Percentiles rank a stretch among this genome's conserved stretches.
These are phyloP conservation scores for Enteromius treurensis DNA, from an alignment of 2,797 vertebrate genomes.

Conservation along the genomic window DNA sequence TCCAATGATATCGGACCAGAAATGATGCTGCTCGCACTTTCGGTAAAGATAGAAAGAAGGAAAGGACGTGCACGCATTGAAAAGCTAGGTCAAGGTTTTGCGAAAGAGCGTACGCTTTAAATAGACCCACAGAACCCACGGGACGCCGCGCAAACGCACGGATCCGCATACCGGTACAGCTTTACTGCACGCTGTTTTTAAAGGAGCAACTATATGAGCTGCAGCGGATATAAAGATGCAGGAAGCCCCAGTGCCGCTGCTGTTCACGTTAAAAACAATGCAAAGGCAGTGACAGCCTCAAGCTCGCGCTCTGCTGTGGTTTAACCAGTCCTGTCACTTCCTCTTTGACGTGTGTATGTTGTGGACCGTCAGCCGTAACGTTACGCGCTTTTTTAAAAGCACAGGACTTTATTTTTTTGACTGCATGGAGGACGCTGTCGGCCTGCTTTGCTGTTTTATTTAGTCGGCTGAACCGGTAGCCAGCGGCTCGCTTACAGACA, in stretches of 20 bases:
- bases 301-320: conserved; percentile 9
- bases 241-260: neutral
- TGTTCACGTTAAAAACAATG: neutral
- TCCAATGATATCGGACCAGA: conserved; percentile 30
- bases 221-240: conserved; percentile 14
- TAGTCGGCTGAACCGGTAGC: conserved; percentile 26
- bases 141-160: neutral
- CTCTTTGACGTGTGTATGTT: conserved; percentile 19
- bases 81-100: conserved; percentile 41
- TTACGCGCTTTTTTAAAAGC: neutral
- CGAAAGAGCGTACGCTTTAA: conserved; percentile 9
- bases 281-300: conserved; percentile 7
- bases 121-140: conserved; percentile 1
- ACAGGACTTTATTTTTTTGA: neutral
- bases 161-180: conserved; percentile 28
- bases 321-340: conserved; percentile 37
- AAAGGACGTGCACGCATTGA: conserved; percentile 2
- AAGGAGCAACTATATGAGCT: neutral
- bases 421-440: neutral
- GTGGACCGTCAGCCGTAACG: neutral
- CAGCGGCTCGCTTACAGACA: neutral
- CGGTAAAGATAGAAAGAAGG: conserved; percentile 31
- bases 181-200: neutral
- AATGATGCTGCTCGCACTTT: conserved; percentile 40
- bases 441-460: conserved; percentile 11